Evolutionary conservation across 2,797 vertebrate species (phyloP).

Genomic region (Notoglanidium macrostoma): DNA sequence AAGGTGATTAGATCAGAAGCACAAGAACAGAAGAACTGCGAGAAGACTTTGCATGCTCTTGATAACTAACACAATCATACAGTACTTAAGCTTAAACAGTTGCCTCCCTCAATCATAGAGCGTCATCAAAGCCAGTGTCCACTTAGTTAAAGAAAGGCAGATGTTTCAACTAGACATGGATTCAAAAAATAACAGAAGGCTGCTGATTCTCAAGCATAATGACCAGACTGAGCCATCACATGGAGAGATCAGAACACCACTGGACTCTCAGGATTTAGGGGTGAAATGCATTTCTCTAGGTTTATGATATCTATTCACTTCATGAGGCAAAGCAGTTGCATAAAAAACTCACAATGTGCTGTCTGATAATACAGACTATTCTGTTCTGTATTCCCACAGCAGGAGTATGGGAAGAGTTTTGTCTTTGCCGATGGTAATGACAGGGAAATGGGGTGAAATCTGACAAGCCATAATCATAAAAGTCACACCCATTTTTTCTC

Average conservation of each 20-base stretch:
- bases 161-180: background rate
- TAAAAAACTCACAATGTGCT: background rate
- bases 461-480: constrained; percentile 54
- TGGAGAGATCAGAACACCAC: background rate
- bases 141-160: background rate
- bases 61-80: constrained; percentile 28
- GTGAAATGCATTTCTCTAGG: background rate
- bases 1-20: constrained; percentile 54
- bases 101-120: background rate
- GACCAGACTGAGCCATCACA: background rate
- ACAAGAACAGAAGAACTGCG: constrained; percentile 42
- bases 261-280: background rate
- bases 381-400: background rate
- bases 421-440: constrained; percentile 41
- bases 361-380: constrained; percentile 6
- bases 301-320: background rate
- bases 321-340: background rate
- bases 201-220: background rate
- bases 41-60: constrained; percentile 37
- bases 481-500: constrained; percentile 47
- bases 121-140: constrained; percentile 6
- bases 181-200: background rate
- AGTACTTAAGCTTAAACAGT: constrained; percentile 35
- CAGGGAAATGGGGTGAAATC: constrained; percentile 42
- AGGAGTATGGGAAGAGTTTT: constrained; percentile 24